Evolutionary conservation across 2,797 vertebrate genomes (phyloP), one percentile per base, ranked within the genome.

Genomic region (Pipistrellus kuhlii): DNA sequence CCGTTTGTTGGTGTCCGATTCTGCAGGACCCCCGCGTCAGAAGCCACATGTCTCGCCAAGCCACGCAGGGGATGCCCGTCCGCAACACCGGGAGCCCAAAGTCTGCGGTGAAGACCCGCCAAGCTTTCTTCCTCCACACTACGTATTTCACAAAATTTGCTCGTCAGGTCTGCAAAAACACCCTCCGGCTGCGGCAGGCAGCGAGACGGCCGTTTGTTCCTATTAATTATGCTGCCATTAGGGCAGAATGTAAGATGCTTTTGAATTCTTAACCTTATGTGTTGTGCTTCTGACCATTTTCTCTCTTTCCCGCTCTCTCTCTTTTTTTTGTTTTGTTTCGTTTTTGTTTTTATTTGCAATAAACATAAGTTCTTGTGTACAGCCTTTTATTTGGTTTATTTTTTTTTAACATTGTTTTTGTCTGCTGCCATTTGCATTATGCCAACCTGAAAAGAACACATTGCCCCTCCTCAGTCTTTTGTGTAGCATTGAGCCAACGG

Each of bases 221-320:
- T 98, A 99, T 99, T 99, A 99, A 99, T 99, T 99, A 99, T 99
- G 99, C 99, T 98, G 99, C 99, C 99, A 99, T 99, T 99, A 99
- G 99, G 99, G 99, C 99, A 99, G 99, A 99, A 99, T 99, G 99
- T 99, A 99, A 99, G 99, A 99, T 99, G 99, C 98, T 99, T 99
- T 99, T 99, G 98, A 99, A 99, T 99, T 99, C 99, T 98, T 99
- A 99, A 99, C 98, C 99, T 98, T 98, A 98, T 97, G 95, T 98
- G 97, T 97, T 97, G 97, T 98, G 98, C 96, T 98, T 98, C 97
- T 98, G 97, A 97, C 97, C 97, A 98, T 93, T 98, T 98, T 98
- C 98, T 98, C 97, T 98, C 97, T 97, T 98, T 98, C 98, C 98
- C 98, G 98, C 46, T 95, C 66, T 59, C 25, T 77, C 14, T 57